Conservation (phyloP, 2,113 vertebrate species). For the Platysternon megacephalum region DNA sequence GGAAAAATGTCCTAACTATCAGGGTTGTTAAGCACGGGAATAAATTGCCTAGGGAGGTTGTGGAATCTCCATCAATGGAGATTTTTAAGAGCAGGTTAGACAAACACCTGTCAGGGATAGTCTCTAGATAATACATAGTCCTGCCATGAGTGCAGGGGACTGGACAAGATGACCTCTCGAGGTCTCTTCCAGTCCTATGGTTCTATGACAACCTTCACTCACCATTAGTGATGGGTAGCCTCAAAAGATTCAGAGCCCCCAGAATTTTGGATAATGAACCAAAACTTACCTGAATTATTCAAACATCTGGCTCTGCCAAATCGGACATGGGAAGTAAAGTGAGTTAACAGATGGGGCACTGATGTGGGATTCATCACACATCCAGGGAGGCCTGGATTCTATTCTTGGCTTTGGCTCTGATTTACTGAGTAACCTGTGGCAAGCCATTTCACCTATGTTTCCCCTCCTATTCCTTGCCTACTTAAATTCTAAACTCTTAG, state of each 20-base stretch:
- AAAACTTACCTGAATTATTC: neutral
- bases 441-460: neutral
- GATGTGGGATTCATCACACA: neutral
- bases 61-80: no score
- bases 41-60: no score
- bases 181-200: no score
- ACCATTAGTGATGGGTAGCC: neutral
- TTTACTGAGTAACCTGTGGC: neutral
- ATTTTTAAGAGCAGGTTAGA: no score
- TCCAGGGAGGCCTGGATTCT: neutral
- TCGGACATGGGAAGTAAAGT: accelerated
- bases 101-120: no score
- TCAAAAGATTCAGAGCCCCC: neutral
- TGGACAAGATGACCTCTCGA: no score
- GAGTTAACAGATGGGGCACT: neutral
- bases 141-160: no score
- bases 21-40: no score
- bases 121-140: no score
- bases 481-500: neutral
- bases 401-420: neutral
- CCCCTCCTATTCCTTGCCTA: neutral
- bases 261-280: slow-evolving; percentile 11
- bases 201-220: no score
- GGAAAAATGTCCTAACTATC: no score
- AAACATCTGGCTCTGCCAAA: slow-evolving; percentile 21